Conservation (phyloP, 2,113 vertebrate species). For the Podarcis cretensis region DNA sequence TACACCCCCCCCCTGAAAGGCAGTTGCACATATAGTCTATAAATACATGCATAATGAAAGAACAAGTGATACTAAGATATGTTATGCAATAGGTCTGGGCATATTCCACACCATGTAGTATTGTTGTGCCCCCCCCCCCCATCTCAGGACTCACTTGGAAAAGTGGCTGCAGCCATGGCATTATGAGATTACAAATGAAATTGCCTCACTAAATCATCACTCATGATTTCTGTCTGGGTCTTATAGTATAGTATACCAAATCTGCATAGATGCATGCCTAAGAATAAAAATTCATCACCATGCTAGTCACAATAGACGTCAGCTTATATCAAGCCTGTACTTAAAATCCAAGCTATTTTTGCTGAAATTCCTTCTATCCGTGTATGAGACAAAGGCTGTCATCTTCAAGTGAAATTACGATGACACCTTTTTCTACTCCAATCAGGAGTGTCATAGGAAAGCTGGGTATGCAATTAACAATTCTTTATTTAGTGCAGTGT, state of each 20-base stretch:
- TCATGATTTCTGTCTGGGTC: background rate
- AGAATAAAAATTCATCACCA: background rate
- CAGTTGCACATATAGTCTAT: background rate
- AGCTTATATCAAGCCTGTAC: background rate
- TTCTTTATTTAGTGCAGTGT: background rate
- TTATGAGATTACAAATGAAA: background rate
- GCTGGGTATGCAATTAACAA: background rate
- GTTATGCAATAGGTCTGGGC: no score
- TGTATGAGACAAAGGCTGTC: background rate
- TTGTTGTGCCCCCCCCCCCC: no score
- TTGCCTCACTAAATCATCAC: background rate
- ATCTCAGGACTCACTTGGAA: no score
- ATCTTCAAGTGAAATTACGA: conserved; percentile 11
- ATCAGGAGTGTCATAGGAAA: background rate
- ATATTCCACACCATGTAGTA: no score
- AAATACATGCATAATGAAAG: no score
- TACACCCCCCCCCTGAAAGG: background rate
- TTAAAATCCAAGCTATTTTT: background rate
- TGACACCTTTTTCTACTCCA: background rate
- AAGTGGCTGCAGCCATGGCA: background rate
- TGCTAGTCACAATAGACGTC: background rate
- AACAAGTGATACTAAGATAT: no score
- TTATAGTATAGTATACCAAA: background rate
- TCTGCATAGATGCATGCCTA: background rate
- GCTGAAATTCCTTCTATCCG: background rate